Base-by-base conservation (phyloP, 2,113 vertebrate species). In the Chamaetylas fuelleborni region DNA sequence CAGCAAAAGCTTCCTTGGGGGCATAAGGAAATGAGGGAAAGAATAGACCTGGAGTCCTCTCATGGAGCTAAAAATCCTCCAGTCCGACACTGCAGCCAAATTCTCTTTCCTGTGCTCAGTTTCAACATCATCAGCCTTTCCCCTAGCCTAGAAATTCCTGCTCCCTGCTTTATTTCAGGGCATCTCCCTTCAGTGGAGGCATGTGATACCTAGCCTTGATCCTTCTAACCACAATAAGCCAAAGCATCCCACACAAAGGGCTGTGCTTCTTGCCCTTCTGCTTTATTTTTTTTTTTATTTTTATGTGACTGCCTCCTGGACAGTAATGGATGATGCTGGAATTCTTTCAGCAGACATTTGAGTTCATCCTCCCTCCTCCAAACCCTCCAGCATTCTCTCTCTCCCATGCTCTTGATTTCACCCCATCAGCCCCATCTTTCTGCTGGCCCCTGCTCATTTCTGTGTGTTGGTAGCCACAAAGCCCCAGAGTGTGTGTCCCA, bases 1-100 rank as follows among this genome's bases (percentile, higher is more conserved):
- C 86, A 95, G 83, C 76, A 38, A 70, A 77, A 88, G 25, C 72
- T 96, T 97, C 88, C 93, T 93, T 71, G 72, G n/a, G 76, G 90
- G 82, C 65, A 76, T 45, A 74, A 88, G 85, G 76, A 95, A 95
- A 96, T 96, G 77, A 74, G 92, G 62, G 80, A 86, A 90, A 67
- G 45, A 83, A 24, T 64, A 88, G 82, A 78, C 43, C 88, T 88
- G 64, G 45, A 90, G 51, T 67, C 51, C 71, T 96, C 79, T 93
- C 51, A 34, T 78, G 76, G 60, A 93, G 43, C 64, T 78, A 25
- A 43, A 83, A 88, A 26, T 81, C 66, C 78, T 95, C 51, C 71
- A 70, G 85, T 78, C 51, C 82, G 67, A 60, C 19, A 47, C 7
- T 6, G 19, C 56, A 91, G 88, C 85, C 79, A 93, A 81, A 45